Evolutionary conservation across 2,113 vertebrate species (phyloP).

Genomic region (Pholis gunnellus): DNA sequence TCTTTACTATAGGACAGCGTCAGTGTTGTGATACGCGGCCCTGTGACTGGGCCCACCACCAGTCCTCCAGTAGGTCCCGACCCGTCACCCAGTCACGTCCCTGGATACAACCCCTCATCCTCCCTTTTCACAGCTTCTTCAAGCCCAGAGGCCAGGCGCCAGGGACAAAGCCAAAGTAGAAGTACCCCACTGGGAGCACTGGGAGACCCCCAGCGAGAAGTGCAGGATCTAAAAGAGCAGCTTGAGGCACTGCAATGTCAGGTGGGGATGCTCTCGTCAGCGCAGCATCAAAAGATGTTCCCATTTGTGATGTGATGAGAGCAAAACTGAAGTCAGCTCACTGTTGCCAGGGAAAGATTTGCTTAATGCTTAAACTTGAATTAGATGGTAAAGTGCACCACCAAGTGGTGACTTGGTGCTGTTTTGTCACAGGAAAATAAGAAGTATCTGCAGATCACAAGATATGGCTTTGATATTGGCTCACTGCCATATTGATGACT

Average conservation of each 20-base stretch:
- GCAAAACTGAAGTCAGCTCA: constrained; percentile 47
- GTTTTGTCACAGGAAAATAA: not conserved
- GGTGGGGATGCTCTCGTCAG: constrained; percentile 61
- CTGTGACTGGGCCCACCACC: constrained; percentile 10
- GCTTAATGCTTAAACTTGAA: constrained; percentile 24
- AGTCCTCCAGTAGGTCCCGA: constrained; percentile 29
- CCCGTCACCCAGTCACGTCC: constrained; percentile 7
- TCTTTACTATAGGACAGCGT: constrained; percentile 58
- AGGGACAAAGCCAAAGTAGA: constrained; percentile 33
- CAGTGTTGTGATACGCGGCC: constrained; percentile 11
- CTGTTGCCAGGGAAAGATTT: constrained; percentile 76
- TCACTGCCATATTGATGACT: constrained; percentile 31
- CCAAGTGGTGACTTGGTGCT: constrained; percentile 71
- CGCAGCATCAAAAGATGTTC: constrained; percentile 39
- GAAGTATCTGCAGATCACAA: constrained; percentile 21
- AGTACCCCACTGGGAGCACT: constrained; percentile 7
- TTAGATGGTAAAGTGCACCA: constrained; percentile 65
- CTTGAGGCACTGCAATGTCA: constrained; percentile 82
- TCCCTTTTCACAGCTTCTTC: constrained; percentile 12
- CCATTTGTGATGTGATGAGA: constrained; percentile 32
- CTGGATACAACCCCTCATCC: constrained; percentile 33
- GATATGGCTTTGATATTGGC: constrained; percentile 18
- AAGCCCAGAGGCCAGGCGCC: constrained; percentile 9
- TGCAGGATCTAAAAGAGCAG: constrained; percentile 82
- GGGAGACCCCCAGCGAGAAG: constrained; percentile 64